Evolutionary conservation across 2,797 vertebrate genomes (phyloP).

Genomic region (Somateria mollissima): DNA sequence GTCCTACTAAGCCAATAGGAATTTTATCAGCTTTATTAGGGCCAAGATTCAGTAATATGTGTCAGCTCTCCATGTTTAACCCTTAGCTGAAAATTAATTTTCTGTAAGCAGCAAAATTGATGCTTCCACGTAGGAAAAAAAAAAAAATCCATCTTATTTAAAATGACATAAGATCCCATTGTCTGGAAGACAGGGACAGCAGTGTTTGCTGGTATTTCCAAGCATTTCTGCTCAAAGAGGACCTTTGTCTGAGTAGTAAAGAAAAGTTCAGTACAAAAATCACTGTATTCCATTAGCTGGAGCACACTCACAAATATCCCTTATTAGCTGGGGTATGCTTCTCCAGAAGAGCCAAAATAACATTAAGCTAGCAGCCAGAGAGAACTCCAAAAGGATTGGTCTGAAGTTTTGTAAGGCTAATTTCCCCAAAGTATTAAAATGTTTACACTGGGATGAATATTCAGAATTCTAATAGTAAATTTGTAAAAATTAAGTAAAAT

Average conservation of each 20-base stretch:
- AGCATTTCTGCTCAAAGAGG: background rate
- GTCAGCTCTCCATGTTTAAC: background rate
- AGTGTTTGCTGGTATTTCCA: slow-evolving; percentile 29
- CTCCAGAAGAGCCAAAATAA: background rate
- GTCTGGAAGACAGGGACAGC: background rate
- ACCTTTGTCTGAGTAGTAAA: background rate
- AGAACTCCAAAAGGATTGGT: background rate
- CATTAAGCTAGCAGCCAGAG: background rate
- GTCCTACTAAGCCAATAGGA: background rate
- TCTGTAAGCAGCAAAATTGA: background rate
- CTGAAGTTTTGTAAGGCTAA: background rate
- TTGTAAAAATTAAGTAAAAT: background rate
- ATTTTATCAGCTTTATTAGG: background rate
- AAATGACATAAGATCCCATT: background rate
- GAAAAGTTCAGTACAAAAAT: slow-evolving; percentile 8
- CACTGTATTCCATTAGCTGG: background rate
- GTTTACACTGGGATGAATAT: background rate
- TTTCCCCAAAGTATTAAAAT: background rate
- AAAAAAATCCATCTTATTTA: background rate
- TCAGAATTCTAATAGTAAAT: background rate
- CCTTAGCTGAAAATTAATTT: background rate
- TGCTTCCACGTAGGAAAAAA: background rate
- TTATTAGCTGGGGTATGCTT: background rate
- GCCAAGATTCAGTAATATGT: background rate
- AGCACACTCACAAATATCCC: background rate